phyloP scores from a whole-genome alignment of 2,113 vertebrate genomes.

The Falco punctatus region DNA sequence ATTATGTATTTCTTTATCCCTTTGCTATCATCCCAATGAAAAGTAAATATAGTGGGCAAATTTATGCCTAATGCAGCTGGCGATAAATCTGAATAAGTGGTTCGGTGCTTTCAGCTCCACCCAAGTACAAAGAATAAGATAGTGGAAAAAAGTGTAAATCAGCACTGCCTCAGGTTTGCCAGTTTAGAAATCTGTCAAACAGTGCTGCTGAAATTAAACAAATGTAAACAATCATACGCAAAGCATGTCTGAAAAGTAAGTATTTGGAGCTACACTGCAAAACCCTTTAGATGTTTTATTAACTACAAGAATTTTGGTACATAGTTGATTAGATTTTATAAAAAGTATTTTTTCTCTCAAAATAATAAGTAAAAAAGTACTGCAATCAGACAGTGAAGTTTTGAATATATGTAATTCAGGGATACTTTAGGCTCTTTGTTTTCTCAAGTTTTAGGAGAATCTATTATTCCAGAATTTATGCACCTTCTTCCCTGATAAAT shows the following conservation, averaged over 20 bases:
- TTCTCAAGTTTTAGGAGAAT: not conserved
- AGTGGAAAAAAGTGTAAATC: not conserved
- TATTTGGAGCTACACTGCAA: not conserved
- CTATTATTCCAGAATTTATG: not conserved
- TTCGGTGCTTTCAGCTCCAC: not conserved
- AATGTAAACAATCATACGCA: not conserved
- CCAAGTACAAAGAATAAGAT: not conserved
- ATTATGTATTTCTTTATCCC: not conserved
- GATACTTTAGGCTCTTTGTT: not conserved
- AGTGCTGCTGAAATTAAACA: not conserved
- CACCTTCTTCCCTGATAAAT: not conserved
- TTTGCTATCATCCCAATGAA: not conserved
- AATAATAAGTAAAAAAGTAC: not conserved
- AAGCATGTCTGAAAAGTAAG: not conserved
- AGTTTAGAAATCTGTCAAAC: not conserved
- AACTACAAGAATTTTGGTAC: not conserved
- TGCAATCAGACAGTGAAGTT: not conserved
- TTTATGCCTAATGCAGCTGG: not conserved
- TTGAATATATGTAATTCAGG: not conserved
- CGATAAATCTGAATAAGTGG: not conserved
- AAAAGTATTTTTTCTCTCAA: not conserved
- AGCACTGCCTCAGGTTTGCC: not conserved
- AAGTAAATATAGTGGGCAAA: not conserved
- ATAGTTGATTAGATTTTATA: not conserved
- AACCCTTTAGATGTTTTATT: not conserved